Conservation (phyloP, 2,113 vertebrate species). For the Ctenomys sociabilis region DNA sequence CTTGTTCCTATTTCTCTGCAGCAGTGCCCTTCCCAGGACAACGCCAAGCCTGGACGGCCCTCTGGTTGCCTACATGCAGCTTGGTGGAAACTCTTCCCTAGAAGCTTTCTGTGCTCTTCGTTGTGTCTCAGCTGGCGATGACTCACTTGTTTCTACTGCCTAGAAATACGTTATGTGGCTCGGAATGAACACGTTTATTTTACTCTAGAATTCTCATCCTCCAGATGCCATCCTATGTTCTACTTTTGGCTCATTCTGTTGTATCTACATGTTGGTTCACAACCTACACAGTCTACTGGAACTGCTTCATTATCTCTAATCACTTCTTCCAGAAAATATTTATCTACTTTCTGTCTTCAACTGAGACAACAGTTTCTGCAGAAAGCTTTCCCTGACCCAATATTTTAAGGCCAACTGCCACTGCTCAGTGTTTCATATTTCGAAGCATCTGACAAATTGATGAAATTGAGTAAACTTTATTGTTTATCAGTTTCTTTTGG, state of each 20-base stretch:
- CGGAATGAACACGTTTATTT: neutral
- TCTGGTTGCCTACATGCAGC: neutral
- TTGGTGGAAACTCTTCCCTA: neutral
- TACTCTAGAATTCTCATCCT: neutral
- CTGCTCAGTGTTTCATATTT: neutral
- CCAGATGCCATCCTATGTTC: neutral
- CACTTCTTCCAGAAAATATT: neutral
- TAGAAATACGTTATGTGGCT: neutral
- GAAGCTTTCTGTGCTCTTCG: neutral
- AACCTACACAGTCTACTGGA: neutral
- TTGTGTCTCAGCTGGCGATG: neutral
- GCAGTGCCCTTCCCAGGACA: neutral
- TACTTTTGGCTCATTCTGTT: neutral
- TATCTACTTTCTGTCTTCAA: neutral
- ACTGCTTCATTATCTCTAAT: neutral
- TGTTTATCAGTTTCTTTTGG: neutral
- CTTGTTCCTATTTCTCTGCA: neutral
- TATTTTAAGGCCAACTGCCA: neutral
- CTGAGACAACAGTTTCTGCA: neutral
- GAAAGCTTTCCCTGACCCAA: neutral
- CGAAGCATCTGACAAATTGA: neutral
- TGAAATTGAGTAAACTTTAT: neutral
- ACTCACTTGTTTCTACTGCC: neutral
- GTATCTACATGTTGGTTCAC: neutral
- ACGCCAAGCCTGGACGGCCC: fast-evolving